Percentiles rank a stretch among this genome's conserved stretches.
Evolutionary conservation across 2,888 invertebrate species (phyloP).

Genomic region (Cheilosia grossa): DNA sequence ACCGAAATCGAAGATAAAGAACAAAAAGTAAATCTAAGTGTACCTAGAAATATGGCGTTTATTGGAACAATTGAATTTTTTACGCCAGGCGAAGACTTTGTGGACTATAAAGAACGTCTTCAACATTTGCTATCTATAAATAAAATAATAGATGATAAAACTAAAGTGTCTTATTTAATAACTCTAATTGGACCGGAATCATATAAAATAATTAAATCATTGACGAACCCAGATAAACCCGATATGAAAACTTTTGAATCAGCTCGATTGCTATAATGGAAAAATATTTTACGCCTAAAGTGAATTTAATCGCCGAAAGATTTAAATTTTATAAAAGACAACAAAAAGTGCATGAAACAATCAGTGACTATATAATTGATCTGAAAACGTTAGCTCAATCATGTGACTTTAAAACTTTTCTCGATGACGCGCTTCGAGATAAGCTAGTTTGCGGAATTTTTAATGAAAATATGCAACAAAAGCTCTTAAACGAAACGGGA

Average conservation of each 20-base stretch:
- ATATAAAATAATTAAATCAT: no score
- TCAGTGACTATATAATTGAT: slow-evolving; percentile 30
- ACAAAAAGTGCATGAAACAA: slow-evolving; percentile 21
- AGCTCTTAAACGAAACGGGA: slow-evolving; percentile 36
- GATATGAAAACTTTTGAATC: not conserved
- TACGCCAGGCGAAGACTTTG: no score
- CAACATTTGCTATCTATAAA: no score
- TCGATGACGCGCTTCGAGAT: slow-evolving; percentile 38
- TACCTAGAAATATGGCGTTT: no score
- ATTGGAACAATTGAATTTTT: no score
- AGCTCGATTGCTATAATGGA: slow-evolving; percentile 24
- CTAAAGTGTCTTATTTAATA: no score
- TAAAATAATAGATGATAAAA: no score
- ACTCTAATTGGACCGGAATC: no score
- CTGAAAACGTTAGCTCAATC: slow-evolving; percentile 29
- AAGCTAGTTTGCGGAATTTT: slow-evolving; percentile 41
- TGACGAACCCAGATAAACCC: no score
- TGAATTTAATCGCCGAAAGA: slow-evolving; percentile 26
- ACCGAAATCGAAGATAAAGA: no score
- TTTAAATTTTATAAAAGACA: slow-evolving; percentile 28
- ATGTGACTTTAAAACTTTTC: slow-evolving; percentile 31
- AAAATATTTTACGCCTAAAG: slow-evolving; percentile 40
- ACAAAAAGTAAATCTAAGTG: no score
- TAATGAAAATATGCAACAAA: slow-evolving; percentile 29
- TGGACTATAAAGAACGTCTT: no score